Conservation (phyloP, 1,140 invertebrate genomes). For the Ridgeia piscesae region DNA sequence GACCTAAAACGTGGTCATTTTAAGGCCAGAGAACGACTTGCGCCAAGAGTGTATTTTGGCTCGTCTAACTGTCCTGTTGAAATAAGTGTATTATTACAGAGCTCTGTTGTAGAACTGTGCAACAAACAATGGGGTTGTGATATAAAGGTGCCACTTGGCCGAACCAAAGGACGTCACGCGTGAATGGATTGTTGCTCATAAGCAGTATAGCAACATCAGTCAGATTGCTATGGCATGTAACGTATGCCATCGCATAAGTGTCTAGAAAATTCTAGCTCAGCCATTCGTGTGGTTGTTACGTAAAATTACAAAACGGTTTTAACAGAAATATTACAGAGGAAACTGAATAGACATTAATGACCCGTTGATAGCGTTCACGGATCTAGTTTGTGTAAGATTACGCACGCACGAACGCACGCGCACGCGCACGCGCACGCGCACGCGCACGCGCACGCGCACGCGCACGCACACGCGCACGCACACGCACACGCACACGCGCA, state of each 20-base stretch:
- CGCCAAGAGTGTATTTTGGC: no score
- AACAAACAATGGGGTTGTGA: not conserved
- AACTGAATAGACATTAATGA: not conserved
- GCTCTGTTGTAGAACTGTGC: not conserved
- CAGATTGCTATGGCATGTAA: no score
- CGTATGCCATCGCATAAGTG: no score
- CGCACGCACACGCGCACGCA: no score
- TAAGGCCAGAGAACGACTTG: not conserved
- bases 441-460: no score
- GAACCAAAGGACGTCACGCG: not conserved
- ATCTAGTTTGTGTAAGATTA: not conserved
- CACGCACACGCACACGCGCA: no score
- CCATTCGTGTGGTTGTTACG: not conserved
- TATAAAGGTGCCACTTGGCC: not conserved
- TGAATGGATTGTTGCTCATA: not conserved
- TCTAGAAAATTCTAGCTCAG: no score
- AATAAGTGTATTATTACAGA: not conserved
- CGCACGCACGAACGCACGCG: no score
- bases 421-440: no score
- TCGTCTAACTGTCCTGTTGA: not conserved
- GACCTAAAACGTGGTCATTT: no score
- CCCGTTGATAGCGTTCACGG: not conserved
- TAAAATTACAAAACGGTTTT: not conserved
- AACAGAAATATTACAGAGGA: not conserved
- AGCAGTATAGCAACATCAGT: no score